Conservation (phyloP, 2,888 invertebrate species). For the Phrixothrix hirtus region DNA sequence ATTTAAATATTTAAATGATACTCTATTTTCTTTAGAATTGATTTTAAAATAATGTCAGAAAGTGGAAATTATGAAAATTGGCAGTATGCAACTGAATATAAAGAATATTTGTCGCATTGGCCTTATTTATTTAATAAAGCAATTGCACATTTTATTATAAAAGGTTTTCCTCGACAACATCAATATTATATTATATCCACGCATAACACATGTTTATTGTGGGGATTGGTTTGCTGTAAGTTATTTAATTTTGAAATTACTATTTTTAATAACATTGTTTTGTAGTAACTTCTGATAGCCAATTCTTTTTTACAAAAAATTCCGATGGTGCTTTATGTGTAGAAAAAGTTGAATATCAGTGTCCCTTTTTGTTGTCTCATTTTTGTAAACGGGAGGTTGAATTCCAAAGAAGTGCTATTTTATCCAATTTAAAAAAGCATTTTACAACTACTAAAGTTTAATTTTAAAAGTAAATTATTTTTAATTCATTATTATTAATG, state of each 20-base stretch:
- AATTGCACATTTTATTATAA: slow-evolving; percentile 63
- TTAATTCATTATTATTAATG: no score
- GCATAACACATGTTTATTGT: slow-evolving; percentile 67
- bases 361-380: slow-evolving; percentile 62
- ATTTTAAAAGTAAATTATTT: no score
- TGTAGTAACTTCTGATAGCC: slow-evolving; percentile 69
- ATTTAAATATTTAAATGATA: background rate
- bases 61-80: slow-evolving; percentile 69
- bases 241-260: no score
- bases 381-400: slow-evolving; percentile 64
- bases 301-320: slow-evolving; percentile 61
- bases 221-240: slow-evolving; percentile 65
- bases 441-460: slow-evolving; percentile 28
- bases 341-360: slow-evolving; percentile 66
- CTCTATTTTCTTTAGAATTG: slow-evolving; percentile 55
- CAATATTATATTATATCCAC: slow-evolving; percentile 63
- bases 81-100: slow-evolving; percentile 69
- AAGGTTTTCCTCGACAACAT: slow-evolving; percentile 54
- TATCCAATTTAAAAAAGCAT: slow-evolving; percentile 49
- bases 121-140: slow-evolving; percentile 65
- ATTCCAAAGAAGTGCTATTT: slow-evolving; percentile 50
- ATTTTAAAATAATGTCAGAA: slow-evolving; percentile 66
- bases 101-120: slow-evolving; percentile 66
- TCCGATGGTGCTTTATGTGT: slow-evolving; percentile 56
- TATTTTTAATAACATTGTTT: no score